Conservation (phyloP, 2,797 vertebrate species). For the Paguma larvata region DNA sequence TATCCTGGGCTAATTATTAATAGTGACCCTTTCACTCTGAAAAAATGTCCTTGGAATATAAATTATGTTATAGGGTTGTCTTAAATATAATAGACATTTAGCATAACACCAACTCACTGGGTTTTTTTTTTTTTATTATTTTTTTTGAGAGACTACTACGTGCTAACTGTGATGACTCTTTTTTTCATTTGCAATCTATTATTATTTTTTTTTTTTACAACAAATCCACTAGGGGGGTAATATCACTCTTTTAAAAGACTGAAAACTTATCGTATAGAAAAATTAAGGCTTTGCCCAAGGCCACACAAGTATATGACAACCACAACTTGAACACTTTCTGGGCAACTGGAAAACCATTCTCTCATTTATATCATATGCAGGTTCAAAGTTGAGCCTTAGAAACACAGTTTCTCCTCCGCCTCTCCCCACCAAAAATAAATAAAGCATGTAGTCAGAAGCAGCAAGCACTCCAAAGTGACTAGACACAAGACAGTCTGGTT, state of each 20-base stretch:
- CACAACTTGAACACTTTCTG: neutral
- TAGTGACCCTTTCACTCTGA: neutral
- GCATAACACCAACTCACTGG: neutral
- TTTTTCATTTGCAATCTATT: constrained; percentile 33
- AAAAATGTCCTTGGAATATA: constrained; percentile 43
- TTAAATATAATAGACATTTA: constrained; percentile 24
- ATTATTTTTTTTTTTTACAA: neutral
- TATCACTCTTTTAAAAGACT: constrained; percentile 53
- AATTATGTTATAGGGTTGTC: constrained; percentile 8
- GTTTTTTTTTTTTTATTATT: neutral
- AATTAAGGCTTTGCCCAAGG: constrained; percentile 48
- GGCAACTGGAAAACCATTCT: neutral
- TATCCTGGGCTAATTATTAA: neutral
- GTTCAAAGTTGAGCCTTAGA: constrained; percentile 37
- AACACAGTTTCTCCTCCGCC: neutral
- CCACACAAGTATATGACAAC: neutral
- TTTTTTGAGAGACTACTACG: neutral
- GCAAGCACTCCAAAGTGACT: neutral
- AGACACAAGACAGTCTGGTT: neutral
- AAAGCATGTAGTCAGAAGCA: constrained; percentile 12
- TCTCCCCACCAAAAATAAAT: neutral
- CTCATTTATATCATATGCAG: neutral
- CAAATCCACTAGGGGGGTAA: constrained; percentile 44
- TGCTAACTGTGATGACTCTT: neutral
- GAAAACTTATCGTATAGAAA: constrained; percentile 37